Evolutionary conservation across 2,113 vertebrate genomes (phyloP).

Genomic region (Oreochromis spilurus): DNA sequence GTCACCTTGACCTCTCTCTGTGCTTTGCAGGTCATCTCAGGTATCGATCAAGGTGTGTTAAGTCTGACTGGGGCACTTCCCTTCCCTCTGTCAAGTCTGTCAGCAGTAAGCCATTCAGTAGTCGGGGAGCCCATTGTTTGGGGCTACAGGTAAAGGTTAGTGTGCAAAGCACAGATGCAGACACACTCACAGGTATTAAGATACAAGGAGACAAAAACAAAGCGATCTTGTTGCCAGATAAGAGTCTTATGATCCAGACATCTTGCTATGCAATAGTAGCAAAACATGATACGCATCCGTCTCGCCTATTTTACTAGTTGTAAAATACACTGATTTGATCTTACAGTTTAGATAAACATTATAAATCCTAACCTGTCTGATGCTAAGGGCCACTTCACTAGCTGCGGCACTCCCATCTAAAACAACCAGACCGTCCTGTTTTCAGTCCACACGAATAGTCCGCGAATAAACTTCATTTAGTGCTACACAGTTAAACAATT

Average conservation of each 20-base stretch:
- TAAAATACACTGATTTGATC: not conserved
- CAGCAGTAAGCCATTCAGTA: conserved; percentile 34
- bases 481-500: not conserved
- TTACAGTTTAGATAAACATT: not conserved
- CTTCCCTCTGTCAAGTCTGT: conserved; percentile 57
- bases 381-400: not conserved
- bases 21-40: conserved; percentile 37
- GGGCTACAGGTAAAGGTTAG: conserved; percentile 30
- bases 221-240: not conserved
- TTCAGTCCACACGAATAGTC: not conserved
- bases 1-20: conserved; percentile 62
- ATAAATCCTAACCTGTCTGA: not conserved
- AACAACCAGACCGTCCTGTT: not conserved
- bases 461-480: not conserved
- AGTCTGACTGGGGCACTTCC: conserved; percentile 43
- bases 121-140: not conserved
- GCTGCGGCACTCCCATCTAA: not conserved
- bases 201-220: not conserved
- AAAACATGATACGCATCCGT: not conserved
- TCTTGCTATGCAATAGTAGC: not conserved
- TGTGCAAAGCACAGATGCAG: not conserved
- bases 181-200: not conserved
- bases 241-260: not conserved
- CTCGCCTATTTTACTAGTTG: not conserved
- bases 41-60: conserved; percentile 65